phyloP scores from a whole-genome alignment of 2,113 vertebrate genomes.

The Centropus bengalensis region DNA sequence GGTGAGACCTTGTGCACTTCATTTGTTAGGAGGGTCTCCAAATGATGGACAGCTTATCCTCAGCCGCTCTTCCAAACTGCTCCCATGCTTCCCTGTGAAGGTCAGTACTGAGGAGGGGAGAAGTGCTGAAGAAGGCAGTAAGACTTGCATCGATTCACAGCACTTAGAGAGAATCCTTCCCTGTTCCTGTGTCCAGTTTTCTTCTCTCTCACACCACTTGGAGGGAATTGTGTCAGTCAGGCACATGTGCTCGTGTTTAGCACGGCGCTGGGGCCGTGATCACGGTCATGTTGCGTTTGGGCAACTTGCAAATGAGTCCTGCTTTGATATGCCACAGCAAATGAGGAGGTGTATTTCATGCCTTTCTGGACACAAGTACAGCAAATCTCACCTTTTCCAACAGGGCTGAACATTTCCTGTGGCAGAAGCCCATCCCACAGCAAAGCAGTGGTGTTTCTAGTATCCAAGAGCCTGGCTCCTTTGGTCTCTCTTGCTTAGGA shows the following conservation, averaged over 20 bases:
- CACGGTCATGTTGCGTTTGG: background rate
- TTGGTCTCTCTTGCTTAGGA: background rate
- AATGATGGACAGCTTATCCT: background rate
- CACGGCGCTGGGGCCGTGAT: background rate
- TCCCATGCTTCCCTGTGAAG: background rate
- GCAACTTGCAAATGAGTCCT: background rate
- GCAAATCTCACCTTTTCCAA: background rate
- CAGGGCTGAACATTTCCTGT: background rate
- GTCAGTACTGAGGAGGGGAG: background rate
- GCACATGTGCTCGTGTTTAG: background rate
- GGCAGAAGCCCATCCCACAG: background rate
- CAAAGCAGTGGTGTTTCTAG: background rate
- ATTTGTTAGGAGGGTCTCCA: background rate
- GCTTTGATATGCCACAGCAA: background rate
- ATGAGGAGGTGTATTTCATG: background rate
- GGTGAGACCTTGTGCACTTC: background rate
- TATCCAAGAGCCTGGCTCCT: background rate
- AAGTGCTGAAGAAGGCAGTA: background rate
- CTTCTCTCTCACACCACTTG: background rate
- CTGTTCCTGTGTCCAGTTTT: background rate
- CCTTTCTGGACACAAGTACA: background rate
- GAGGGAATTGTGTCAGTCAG: background rate
- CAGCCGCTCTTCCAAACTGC: background rate
- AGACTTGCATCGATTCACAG: background rate
- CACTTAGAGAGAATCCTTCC: too few relatives aligned